Evolutionary conservation across 2,113 vertebrate genomes (phyloP), one percentile per base, ranked within the genome.

Genomic region (Tenebrosternarchus preto): DNA sequence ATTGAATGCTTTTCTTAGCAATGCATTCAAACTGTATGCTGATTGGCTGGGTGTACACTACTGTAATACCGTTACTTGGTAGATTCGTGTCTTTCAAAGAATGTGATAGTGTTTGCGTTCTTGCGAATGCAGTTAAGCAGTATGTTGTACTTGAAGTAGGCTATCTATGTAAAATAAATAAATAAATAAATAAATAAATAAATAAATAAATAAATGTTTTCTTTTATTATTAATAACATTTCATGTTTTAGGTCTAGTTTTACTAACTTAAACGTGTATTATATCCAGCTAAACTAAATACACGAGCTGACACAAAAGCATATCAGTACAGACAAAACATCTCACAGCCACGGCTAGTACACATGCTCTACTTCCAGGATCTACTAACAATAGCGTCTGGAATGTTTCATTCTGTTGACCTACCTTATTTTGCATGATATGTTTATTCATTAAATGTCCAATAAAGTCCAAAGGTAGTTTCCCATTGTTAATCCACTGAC

Each of bases 21-120:
- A 61, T 69, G 78, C 73, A 86, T 81, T 89, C 77, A 87, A 87
- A 81, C 85, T 70, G 79, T 78, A 22, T 33, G 87, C 81, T 88
- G 86, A 89, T 88, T 92, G 87, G 84, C 56, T 80, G 39, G 25
- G n/a, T 55, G 24, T 22, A 19, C 60, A 43, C 24, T n/a, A 31
- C 46, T 7, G 20, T 5, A 39, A 25, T 71, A n/a, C 4, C 60
- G 27, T 61, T 64, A 4, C 43, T 80, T 61, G 5, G 31, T 17
- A 55, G 60, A 12, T 5, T 31, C 11, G 11, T 43, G 36, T 33
- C n/a, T 64, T 39, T 64, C 24, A 39, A 31, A 43, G 59, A 67
- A 74, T 73, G 43, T 39, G 46, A 29, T 22, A 27, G 25, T 46
- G 60, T 25, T 67, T 16, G 43, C 24, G 11, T 50, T 80, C 50